Percentiles rank a stretch among this genome's conserved stretches.
Evolutionary conservation across 2,113 vertebrate genomes (phyloP).

Genomic region (Hipposideros armiger): DNA sequence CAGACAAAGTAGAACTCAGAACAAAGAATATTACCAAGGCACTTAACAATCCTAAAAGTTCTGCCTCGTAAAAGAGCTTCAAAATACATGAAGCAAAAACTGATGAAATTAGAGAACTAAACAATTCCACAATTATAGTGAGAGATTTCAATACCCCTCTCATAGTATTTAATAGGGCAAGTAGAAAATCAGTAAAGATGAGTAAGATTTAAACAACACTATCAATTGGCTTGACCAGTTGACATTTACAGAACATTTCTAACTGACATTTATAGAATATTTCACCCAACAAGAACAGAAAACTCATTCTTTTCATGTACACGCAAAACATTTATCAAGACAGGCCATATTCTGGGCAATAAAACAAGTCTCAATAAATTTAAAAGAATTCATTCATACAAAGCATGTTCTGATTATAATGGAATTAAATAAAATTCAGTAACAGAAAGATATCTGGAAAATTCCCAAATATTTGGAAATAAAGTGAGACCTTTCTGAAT

Average conservation of each 20-base stretch:
- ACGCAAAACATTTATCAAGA: constrained; percentile 36
- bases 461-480: background rate
- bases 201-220: constrained; percentile 13
- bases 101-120: background rate
- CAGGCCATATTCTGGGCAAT: background rate
- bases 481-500: constrained; percentile 11
- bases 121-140: background rate
- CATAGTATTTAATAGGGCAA: constrained; percentile 8
- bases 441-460: background rate
- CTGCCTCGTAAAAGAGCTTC: background rate
- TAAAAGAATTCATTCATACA: constrained; percentile 12
- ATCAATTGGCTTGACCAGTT: background rate
- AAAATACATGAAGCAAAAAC: constrained; percentile 44
- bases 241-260: background rate
- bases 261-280: background rate
- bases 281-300: background rate
- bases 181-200: background rate
- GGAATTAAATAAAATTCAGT: constrained; percentile 21
- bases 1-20: background rate
- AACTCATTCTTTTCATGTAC: background rate
- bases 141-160: background rate
- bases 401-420: background rate
- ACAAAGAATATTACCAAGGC: constrained; percentile 8
- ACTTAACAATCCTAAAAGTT: background rate
- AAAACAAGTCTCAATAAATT: constrained; percentile 3